Evolutionary conservation across 2,888 invertebrate genomes (phyloP).

Genomic region (Caenorhabditis wallacei): DNA sequence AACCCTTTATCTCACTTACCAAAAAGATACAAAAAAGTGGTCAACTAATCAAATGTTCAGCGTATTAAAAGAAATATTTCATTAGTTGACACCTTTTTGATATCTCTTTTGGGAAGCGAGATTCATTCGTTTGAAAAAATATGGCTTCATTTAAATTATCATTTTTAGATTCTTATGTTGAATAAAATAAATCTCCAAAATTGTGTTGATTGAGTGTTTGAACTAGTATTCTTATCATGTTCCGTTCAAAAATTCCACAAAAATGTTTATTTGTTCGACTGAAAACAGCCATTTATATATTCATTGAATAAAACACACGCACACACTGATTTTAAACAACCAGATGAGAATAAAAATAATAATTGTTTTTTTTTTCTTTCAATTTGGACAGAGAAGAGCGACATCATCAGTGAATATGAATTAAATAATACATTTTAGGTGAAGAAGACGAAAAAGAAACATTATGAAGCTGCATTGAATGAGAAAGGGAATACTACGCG

Average conservation of each 20-base stretch:
- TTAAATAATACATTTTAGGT: slow-evolving; percentile 28
- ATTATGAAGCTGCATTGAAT: slow-evolving; percentile 17
- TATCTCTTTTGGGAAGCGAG: no score
- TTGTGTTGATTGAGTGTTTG: no score
- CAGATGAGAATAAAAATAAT: slow-evolving; percentile 23
- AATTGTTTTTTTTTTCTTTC: background rate
- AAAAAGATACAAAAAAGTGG: no score
- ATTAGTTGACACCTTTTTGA: no score
- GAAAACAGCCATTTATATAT: slow-evolving; percentile 22
- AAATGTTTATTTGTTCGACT: background rate
- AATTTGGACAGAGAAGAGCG: background rate
- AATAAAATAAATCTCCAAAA: no score
- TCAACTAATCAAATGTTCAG: no score
- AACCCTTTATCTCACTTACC: no score
- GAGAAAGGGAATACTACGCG: slow-evolving; percentile 46
- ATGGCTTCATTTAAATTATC: no score
- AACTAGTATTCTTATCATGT: no score
- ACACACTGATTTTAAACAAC: slow-evolving; percentile 55
- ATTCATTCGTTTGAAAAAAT: no score
- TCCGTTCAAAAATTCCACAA: background rate
- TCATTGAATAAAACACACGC: slow-evolving; percentile 54
- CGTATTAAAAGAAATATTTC: no score
- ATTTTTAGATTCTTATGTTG: no score
- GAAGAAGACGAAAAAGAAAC: background rate
- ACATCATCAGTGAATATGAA: slow-evolving; percentile 30